Evolutionary conservation across 2,113 vertebrate genomes (phyloP), one percentile per base, ranked within the genome.

Genomic region (Accipiter virgatus): DNA sequence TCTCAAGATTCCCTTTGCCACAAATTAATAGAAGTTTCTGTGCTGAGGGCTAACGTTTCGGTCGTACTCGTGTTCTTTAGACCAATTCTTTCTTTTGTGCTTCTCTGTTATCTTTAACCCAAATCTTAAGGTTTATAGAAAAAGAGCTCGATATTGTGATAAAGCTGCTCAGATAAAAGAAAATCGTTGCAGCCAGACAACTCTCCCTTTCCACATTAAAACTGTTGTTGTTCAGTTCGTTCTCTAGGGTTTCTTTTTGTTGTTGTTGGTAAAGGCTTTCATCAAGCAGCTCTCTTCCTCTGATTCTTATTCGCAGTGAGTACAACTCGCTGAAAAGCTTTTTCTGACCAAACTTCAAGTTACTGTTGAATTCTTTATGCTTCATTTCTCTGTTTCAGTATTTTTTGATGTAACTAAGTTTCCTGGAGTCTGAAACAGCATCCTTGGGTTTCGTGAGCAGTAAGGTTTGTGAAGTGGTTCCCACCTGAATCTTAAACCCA

Each of bases 291-390:
- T 58, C 74, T 68, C 34, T 91, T 91, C 66, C 81, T 96, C 95
- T 90, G 87, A 96, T 96, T 97, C 88, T 96, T 90, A 94, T 94
- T 97, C 85, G 1, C 66, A 77, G 78, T 32, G 93, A 95, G 90
- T 95, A 88, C 93, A 85, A 48, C 90, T 80, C 62, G 50, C 81
- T 93, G 95, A 90, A 96, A 94, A 94, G 87, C 78, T 92, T 94
- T 95, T 87, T 80, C 92, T 91, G 66, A 94, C 53, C 42, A 87
- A 77, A 72, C 91, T 89, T 91, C 73, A 74, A 75, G 73, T 95
- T 82, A 20, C 71, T 34, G 42, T 80, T 94, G 70, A 90, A 13
- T 82, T 80, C 81, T 62, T 96, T 53, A 59, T 68, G 77, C 34
- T 81, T 94, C 32, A 2, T 90, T 81, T 92, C 34, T 92, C 38